Base-by-base conservation (phyloP, 2,888 invertebrate species). In the Noctua pronuba region DNA sequence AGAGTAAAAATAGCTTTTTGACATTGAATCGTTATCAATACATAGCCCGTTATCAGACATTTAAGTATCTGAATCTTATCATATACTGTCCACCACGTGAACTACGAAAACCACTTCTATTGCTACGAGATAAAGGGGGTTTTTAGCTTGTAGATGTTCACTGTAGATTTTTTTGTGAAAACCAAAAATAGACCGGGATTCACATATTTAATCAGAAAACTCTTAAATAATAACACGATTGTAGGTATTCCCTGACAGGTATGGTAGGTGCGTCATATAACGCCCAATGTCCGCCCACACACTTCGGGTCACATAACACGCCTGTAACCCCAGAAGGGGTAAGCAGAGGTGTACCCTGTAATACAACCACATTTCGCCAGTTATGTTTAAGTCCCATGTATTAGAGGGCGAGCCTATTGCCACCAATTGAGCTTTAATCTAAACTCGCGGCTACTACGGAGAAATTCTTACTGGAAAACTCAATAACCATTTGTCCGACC, bases 181-280 rank as follows among this genome's bases (percentile, higher is more conserved):
- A 73, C n/a, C 11, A 13, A 11, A 38, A 49, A 69, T 28, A 24
- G 18, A 10, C n/a, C 35, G 74, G 82, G 60, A 62, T 24, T 82
- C 18, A 82, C 75, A 62, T 49, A 5, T 31, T 49, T 68, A 28
- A 68, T 67, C 76, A 10, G 0, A 31, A 69, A 18, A 10, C 7
- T 41, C 7, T 21, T 49, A 68, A 13, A 28, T n/a, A 18, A 28
- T 1, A 24, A 8, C 11, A 24, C 0, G 49, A 73, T 73, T 31
- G 24, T 41, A 38, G 52, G 73, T 52, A 73, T 70, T 73, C 49
- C 41, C 73, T 38, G 38, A n/a, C 38, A 65, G 41, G 41, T 65
- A 7, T 41, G 1, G 24, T 38, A 24, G 8, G 16, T n/a, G 8
- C 8, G 41, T 65, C 65, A 41, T n/a, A 65, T n/a, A 65, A n/a